phyloP scores from a whole-genome alignment of 30 jellyfish, hydroid and myxozoan species.

The Pseudorhiza aurosa region DNA sequence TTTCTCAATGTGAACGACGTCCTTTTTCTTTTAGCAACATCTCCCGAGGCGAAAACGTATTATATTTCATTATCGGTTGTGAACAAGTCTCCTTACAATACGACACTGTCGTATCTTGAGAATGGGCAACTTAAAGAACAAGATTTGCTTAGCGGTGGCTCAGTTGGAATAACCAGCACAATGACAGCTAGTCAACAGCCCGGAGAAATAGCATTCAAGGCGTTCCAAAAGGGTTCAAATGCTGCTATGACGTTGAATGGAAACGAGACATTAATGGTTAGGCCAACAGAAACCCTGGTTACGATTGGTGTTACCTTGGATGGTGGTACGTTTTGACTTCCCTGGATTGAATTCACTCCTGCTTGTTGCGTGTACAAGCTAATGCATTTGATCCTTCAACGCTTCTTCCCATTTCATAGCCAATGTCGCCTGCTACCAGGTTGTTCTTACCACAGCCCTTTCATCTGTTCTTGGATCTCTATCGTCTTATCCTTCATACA shows the following conservation, averaged over 20 bases:
- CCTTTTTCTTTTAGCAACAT: background rate
- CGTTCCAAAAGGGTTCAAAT: conserved; percentile 13
- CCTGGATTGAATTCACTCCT: too few species aligned
- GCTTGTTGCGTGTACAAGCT: too few species aligned
- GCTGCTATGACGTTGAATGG: conserved; percentile 14
- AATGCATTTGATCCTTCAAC: too few species aligned
- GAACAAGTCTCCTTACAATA: conserved; percentile 7
- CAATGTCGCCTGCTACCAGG: too few species aligned
- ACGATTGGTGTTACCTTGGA: background rate
- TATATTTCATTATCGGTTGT: background rate
- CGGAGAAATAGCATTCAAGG: conserved; percentile 10
- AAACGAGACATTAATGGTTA: conserved; percentile 5
- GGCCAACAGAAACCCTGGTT: conserved; percentile 5
- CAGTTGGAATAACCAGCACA: background rate
- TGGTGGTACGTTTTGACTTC: background rate
- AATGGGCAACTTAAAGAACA: conserved; percentile 20
- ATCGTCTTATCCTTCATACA: too few species aligned
- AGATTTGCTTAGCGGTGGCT: background rate
- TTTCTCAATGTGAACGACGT: too few species aligned
- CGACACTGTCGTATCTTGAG: conserved; percentile 12
- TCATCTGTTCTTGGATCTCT: too few species aligned
- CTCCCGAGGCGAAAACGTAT: conserved; percentile 4
- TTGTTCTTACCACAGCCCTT: too few species aligned
- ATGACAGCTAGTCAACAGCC: conserved; percentile 16
- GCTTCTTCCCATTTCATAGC: too few species aligned